Conservation (phyloP, 1,140 invertebrate genomes). For the Calliopsis andreniformis region DNA sequence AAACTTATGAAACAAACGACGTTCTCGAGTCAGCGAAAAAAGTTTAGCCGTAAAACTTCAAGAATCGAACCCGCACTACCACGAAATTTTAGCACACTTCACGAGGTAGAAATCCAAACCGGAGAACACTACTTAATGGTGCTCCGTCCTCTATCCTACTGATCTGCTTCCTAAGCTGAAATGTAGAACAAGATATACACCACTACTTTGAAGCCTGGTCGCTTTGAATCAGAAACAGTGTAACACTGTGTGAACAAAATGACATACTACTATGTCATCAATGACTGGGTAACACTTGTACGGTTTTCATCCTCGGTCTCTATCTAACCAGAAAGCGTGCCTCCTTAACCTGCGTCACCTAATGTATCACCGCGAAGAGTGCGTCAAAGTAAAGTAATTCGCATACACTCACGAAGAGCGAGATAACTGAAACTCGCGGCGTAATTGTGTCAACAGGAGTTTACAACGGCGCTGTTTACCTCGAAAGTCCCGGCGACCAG, state of each 20-base stretch:
- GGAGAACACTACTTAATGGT: too few species aligned
- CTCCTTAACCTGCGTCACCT: not conserved
- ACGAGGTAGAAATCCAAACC: too few species aligned
- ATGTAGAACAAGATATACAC: too few species aligned
- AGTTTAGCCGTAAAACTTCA: too few species aligned
- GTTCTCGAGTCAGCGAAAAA: too few species aligned
- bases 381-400: not conserved
- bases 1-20: too few species aligned
- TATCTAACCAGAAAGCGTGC: constrained; percentile 2
- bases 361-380: not conserved
- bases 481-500: not conserved
- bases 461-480: constrained; percentile 14
- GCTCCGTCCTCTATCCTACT: too few species aligned
- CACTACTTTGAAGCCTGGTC: not conserved
- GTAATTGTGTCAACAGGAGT: not conserved
- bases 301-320: not conserved
- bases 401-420: constrained; percentile 15
- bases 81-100: too few species aligned
- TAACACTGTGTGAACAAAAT: constrained; percentile 1
- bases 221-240: too few species aligned
- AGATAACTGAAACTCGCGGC: not conserved
- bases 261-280: not conserved
- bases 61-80: too few species aligned
- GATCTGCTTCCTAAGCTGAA: too few species aligned
- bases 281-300: not conserved